phyloP scores from a whole-genome alignment of 2,797 vertebrate species.

The Cichlasoma orientale region DNA sequence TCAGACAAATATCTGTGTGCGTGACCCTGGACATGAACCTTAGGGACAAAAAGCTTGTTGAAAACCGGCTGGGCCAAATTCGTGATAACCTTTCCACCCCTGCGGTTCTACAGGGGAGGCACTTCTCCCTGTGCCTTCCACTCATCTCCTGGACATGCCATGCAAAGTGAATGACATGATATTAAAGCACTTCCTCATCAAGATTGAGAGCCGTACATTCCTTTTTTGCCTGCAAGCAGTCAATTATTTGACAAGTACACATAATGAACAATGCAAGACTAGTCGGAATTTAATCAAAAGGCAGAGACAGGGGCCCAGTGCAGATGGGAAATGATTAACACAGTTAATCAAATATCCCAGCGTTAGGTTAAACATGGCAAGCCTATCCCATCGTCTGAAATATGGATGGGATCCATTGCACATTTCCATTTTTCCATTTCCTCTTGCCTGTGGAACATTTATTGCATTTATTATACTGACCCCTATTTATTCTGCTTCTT shows the following conservation, averaged over 20 bases:
- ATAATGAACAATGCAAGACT: slow-evolving; percentile 82
- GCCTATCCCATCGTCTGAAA: slow-evolving; percentile 75
- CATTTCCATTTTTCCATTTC: slow-evolving; percentile 73
- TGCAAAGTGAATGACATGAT: slow-evolving; percentile 78
- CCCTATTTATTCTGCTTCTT: slow-evolving; percentile 59
- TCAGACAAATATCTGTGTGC: slow-evolving; percentile 21
- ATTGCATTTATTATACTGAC: slow-evolving; percentile 69
- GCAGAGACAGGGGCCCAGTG: slow-evolving; percentile 73
- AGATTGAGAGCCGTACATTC: slow-evolving; percentile 74
- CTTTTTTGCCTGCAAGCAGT: slow-evolving; percentile 78
- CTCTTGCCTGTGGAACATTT: slow-evolving; percentile 63
- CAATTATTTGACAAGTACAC: slow-evolving; percentile 82
- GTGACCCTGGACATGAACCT: slow-evolving; percentile 62
- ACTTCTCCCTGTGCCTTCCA: slow-evolving; percentile 21
- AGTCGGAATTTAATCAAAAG: slow-evolving; percentile 81
- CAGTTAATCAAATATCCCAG: slow-evolving; percentile 81
- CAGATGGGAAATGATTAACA: slow-evolving; percentile 83
- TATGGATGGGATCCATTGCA: slow-evolving; percentile 69
- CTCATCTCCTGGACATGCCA: slow-evolving; percentile 58
- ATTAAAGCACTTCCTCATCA: slow-evolving; percentile 80
- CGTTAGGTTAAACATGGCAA: slow-evolving; percentile 78
- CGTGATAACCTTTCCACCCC: slow-evolving; percentile 60
- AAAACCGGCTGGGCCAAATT: slow-evolving; percentile 52
- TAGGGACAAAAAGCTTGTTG: slow-evolving; percentile 40
- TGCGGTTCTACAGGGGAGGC: slow-evolving; percentile 30